A percentile compares a stretch with the other conserved stretches of the same genome.
These are phyloP conservation scores for Agonum fuliginosum DNA, from an alignment of 2,888 invertebrate species.

Conservation along the genomic window DNA sequence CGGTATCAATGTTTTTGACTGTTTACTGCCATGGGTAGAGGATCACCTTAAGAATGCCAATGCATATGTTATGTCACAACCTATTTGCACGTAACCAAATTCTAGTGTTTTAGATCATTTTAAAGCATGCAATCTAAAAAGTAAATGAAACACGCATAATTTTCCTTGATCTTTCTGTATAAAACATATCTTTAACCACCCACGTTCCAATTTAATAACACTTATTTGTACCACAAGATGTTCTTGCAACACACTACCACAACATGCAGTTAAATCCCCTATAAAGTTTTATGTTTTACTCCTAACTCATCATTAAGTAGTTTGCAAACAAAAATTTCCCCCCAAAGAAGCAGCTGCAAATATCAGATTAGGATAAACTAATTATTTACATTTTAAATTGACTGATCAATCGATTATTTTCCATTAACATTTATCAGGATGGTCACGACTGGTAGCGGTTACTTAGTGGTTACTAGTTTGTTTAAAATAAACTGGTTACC, in stretches of 20 bases:
- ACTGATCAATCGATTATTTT: constrained; percentile 28
- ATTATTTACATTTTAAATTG: constrained; percentile 24
- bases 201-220: constrained; percentile 25
- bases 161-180: constrained; percentile 12
- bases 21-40: no score
- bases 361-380: constrained; percentile 15
- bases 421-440: constrained; percentile 42
- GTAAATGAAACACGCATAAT: not conserved
- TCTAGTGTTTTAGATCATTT: no score
- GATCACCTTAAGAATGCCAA: not conserved
- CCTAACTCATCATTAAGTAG: constrained; percentile 25
- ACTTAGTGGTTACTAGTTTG: not conserved
- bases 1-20: no score
- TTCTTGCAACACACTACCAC: constrained; percentile 1
- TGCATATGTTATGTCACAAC: no score
- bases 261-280: constrained; percentile 4
- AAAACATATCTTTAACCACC: constrained; percentile 15
- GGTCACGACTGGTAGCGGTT: constrained; percentile 30
- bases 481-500: not conserved
- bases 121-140: not conserved
- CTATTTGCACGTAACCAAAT: no score
- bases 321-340: not conserved
- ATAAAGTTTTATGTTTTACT: not conserved
- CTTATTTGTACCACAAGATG: not conserved
- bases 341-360: not conserved